Evolutionary conservation across 2,113 vertebrate species (phyloP), one percentile per base, ranked within the genome.

Genomic region (Anarrhichthys ocellatus): DNA sequence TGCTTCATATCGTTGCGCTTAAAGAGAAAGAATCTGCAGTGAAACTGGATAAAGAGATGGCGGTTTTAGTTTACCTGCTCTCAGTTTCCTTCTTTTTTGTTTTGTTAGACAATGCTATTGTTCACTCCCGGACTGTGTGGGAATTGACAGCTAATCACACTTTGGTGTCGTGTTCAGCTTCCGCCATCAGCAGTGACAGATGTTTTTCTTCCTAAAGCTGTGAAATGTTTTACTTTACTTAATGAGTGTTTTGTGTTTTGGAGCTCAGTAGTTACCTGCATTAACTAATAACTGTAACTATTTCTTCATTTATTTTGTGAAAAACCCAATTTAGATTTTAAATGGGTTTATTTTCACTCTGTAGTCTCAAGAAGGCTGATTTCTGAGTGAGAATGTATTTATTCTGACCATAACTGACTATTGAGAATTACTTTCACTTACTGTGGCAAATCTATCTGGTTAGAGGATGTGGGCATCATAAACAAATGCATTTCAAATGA

Each of bases 101-200:
- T 76, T 87, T 72, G 52, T 73, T 56, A 42, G 44, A 32, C 20
- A 15, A 6, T 40, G 61, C 56, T 50, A 67, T 87, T 88, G 86
- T 87, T 90, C 46, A 6, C 40, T 9, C 1, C 0, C 8, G 15
- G 61, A 69, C 66, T 32, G 22, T 76, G 70, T 78, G 84, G 59
- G 63, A 88, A 81, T 52, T 66, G 38, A 32, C 38, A 20, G 50
- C 34, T 48, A 11, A n/a, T 63, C 61, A 67, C 29, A 63, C 34
- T 8, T 38, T 18, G 79, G 85, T 89, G 84, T 91, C 63, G 6
- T n/a, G 81, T 93, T 91, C 66, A 73, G 38, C 15, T 73, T 87
- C 71, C 5, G 9, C 40, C 73, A 14, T 69, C 10, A 38, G 22
- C 69, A 44, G 54, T 14, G 20, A 27, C 36, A n/a, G 17, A 46